Evolutionary conservation across 2,113 vertebrate genomes (phyloP).

Genomic region (Hippocampus mohnikei): DNA sequence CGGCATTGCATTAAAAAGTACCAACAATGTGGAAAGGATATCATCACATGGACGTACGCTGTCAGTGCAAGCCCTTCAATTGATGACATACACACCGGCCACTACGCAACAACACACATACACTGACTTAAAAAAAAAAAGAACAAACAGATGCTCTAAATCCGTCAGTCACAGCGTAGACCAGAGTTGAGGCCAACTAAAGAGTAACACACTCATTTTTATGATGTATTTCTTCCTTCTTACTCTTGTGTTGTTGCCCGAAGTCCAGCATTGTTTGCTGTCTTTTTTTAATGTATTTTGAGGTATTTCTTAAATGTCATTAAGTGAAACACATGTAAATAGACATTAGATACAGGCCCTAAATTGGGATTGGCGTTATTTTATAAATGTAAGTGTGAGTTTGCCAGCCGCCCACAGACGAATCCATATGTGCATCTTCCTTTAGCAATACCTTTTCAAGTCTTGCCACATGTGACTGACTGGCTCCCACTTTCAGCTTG

Average conservation of each 20-base stretch:
- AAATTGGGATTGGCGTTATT: neutral
- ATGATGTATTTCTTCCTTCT: neutral
- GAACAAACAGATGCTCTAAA: too few species aligned
- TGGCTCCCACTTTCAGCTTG: constrained; percentile 43
- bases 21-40: too few species aligned
- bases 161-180: too few species aligned
- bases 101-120: too few species aligned
- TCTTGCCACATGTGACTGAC: constrained; percentile 61
- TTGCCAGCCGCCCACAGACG: neutral
- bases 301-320: neutral
- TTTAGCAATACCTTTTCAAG: constrained; percentile 41
- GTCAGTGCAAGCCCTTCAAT: too few species aligned
- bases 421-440: constrained; percentile 35
- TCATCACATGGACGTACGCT: too few species aligned
- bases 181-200: too few species aligned
- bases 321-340: constrained; percentile 13
- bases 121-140: too few species aligned
- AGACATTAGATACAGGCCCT: constrained; percentile 1
- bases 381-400: constrained; percentile 9
- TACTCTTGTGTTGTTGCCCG: neutral
- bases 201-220: too few species aligned
- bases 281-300: neutral
- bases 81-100: too few species aligned
- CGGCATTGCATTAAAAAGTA: too few species aligned
- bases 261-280: neutral